Percentiles rank a stretch among this genome's conserved stretches.
Conservation (phyloP, 2,888 invertebrate genomes). For the Ryuthela nishihirai region DNA sequence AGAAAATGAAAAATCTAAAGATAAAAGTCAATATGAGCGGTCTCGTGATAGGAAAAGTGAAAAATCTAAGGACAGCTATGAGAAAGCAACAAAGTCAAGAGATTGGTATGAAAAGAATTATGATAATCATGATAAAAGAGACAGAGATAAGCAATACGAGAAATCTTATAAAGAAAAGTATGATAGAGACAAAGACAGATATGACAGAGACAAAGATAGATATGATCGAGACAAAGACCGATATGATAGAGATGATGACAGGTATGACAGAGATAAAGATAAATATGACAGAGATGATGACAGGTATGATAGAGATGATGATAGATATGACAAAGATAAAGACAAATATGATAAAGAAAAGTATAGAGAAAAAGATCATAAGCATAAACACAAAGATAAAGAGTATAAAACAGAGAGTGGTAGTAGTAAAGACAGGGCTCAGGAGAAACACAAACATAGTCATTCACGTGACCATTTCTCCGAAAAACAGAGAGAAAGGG, state of each 20-base stretch:
- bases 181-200: slow-evolving; percentile 22
- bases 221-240: slow-evolving; percentile 25
- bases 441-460: slow-evolving; percentile 41
- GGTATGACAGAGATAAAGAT: slow-evolving; percentile 26
- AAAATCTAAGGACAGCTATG: slow-evolving; percentile 4
- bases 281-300: slow-evolving; percentile 23
- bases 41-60: slow-evolving; percentile 26
- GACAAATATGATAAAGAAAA: slow-evolving; percentile 30
- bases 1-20: slow-evolving; percentile 41
- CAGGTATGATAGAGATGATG: slow-evolving; percentile 25
- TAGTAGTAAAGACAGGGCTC: slow-evolving; percentile 16
- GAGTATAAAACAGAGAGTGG: slow-evolving; percentile 13
- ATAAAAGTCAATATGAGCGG: slow-evolving; percentile 35
- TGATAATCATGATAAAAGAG: slow-evolving; percentile 9
- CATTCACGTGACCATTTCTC: slow-evolving; percentile 24
- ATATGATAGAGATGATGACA: slow-evolving; percentile 26
- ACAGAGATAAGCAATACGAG: slow-evolving; percentile 15
- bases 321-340: slow-evolving; percentile 27
- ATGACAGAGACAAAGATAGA: slow-evolving; percentile 26
- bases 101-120: slow-evolving; percentile 11
- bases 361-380: slow-evolving; percentile 30
- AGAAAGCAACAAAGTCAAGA: neutral
- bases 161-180: slow-evolving; percentile 10
- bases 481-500: slow-evolving; percentile 30
- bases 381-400: slow-evolving; percentile 30